Conservation (phyloP, 1,140 invertebrate genomes). For the Lepidurus packardi region DNA sequence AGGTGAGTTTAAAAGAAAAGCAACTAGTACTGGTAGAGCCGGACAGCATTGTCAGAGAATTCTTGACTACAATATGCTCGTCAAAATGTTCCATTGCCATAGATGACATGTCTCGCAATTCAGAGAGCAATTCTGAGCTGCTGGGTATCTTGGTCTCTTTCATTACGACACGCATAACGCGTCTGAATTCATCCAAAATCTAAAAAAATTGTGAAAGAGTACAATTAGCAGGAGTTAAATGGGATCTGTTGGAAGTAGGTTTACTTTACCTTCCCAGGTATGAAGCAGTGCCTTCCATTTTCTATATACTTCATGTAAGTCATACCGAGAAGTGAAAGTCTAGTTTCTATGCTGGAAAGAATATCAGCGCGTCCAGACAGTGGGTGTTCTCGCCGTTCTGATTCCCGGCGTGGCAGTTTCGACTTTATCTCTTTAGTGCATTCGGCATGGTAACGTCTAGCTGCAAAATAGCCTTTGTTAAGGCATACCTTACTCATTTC, state of each 20-base stretch:
- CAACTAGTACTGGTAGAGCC: not conserved
- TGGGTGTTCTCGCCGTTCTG: slow-evolving; percentile 75
- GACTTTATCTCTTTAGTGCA: slow-evolving; percentile 71
- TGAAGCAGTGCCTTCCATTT: slow-evolving; percentile 77
- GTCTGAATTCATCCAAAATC: slow-evolving; percentile 82
- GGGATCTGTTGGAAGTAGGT: not conserved
- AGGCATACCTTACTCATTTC: slow-evolving; percentile 64
- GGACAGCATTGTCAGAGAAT: not conserved
- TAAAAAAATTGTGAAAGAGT: slow-evolving; percentile 43
- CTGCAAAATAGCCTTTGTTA: slow-evolving; percentile 72
- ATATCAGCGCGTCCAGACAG: slow-evolving; percentile 80
- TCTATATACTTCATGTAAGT: slow-evolving; percentile 84
- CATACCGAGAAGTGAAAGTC: slow-evolving; percentile 85
- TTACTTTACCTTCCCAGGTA: slow-evolving; percentile 72
- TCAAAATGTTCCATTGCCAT: slow-evolving; percentile 97
- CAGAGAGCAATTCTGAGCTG: slow-evolving; percentile 74
- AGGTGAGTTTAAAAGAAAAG: not conserved
- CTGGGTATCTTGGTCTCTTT: slow-evolving; percentile 60
- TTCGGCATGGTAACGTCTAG: slow-evolving; percentile 67
- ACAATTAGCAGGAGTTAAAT: not conserved
- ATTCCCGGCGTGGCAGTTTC: slow-evolving; percentile 77
- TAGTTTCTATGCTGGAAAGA: slow-evolving; percentile 69
- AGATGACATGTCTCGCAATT: slow-evolving; percentile 82
- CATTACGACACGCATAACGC: slow-evolving; percentile 63
- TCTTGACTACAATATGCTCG: slow-evolving; percentile 66